Percentiles rank a stretch among this genome's conserved stretches.
Evolutionary conservation across 2,888 invertebrate genomes (phyloP).

Genomic region (Gymnosoma rotundatum): DNA sequence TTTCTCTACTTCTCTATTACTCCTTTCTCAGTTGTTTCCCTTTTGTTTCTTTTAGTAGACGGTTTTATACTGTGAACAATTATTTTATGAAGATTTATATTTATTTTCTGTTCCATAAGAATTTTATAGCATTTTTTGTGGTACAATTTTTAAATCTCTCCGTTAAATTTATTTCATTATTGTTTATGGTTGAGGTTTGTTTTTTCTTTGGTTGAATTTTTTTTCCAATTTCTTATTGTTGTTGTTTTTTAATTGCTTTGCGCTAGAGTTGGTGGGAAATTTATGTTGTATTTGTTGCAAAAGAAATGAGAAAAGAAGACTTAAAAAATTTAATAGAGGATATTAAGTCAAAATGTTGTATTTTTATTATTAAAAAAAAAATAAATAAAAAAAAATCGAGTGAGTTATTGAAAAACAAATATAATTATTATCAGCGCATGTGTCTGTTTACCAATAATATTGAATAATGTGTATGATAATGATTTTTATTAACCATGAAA

Average conservation of each 20-base stretch:
- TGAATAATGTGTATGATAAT: not conserved
- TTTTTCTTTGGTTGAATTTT: constrained; percentile 29
- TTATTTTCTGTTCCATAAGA: constrained; percentile 36
- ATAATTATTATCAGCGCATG: constrained; percentile 19
- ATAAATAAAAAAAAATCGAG: not conserved
- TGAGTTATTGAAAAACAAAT: not conserved
- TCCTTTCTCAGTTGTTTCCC: constrained; percentile 4
- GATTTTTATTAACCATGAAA: not conserved
- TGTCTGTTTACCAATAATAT: constrained; percentile 12
- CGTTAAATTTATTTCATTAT: constrained; percentile 46
- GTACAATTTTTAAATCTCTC: constrained; percentile 39
- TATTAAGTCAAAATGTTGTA: not conserved
- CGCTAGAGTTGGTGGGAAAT: constrained; percentile 63
- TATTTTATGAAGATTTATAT: constrained; percentile 70
- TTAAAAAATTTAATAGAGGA: not conserved
- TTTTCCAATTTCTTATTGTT: constrained; percentile 28
- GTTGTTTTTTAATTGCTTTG: constrained; percentile 58
- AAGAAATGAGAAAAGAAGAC: not conserved
- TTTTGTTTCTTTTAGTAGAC: not conserved
- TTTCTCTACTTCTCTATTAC: constrained; percentile 23
- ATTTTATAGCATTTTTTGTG: constrained; percentile 46
- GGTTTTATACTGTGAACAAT: constrained; percentile 22
- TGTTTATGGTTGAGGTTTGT: constrained; percentile 22
- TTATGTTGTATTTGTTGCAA: constrained; percentile 38
- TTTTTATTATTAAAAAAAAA: not conserved